Percentiles rank a stretch among this genome's conserved stretches.
Evolutionary conservation across 2,888 invertebrate species (phyloP).

Genomic region (Platycheirus rosarum): DNA sequence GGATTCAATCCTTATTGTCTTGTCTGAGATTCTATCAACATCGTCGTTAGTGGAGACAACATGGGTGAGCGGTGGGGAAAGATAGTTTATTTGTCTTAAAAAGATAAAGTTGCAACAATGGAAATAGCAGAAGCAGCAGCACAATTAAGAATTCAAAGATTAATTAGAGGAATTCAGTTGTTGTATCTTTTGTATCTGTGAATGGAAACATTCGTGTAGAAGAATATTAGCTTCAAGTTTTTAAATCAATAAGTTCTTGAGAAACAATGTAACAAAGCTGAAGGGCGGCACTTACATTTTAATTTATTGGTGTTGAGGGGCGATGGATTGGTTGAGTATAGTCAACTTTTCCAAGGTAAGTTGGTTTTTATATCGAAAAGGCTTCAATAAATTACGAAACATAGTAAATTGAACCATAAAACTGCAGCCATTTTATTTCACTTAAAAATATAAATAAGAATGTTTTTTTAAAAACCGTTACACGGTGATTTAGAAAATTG

Average conservation of each 20-base stretch:
- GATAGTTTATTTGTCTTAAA: conserved; percentile 10
- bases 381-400: too few relatives aligned
- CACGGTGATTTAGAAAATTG: too few relatives aligned
- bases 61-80: background rate
- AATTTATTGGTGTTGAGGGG: too few relatives aligned
- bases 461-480: too few relatives aligned
- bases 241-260: background rate
- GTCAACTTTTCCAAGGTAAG: too few relatives aligned
- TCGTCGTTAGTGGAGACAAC: conserved; percentile 2
- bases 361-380: too few relatives aligned
- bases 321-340: too few relatives aligned
- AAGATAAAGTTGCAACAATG: conserved; percentile 23
- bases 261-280: background rate
- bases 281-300: too few relatives aligned
- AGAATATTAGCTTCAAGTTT: conserved; percentile 5
- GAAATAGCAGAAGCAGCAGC: background rate
- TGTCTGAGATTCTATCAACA: conserved; percentile 36
- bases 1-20: conserved; percentile 1
- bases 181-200: background rate
- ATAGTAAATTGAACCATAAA: too few relatives aligned
- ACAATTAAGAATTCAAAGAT: conserved; percentile 16
- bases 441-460: too few relatives aligned
- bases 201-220: conserved; percentile 1
- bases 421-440: too few relatives aligned
- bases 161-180: conserved; percentile 11